Percentiles rank a stretch among this genome's conserved stretches.
Evolutionary conservation across 2,888 invertebrate species (phyloP).

Genomic region (Dendrolimus pini): DNA sequence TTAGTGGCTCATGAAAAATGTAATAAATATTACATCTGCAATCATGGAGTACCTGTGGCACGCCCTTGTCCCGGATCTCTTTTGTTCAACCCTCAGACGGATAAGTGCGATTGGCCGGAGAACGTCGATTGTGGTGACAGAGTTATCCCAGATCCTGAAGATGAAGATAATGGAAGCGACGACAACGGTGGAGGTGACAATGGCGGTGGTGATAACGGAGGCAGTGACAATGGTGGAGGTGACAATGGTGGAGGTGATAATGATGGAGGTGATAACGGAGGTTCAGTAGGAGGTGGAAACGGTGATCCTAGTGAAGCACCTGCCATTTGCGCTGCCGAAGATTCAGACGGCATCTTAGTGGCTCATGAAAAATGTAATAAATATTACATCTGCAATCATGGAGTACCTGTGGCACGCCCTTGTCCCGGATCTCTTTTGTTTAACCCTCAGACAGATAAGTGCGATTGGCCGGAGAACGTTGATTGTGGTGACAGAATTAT

Average conservation of each 20-base stretch:
- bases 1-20: slow-evolving; percentile 31
- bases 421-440: slow-evolving; percentile 28
- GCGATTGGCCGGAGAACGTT: slow-evolving; percentile 37
- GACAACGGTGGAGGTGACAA: not conserved
- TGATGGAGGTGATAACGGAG: not conserved
- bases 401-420: slow-evolving; percentile 19
- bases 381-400: slow-evolving; percentile 31
- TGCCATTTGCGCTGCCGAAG: slow-evolving; percentile 23
- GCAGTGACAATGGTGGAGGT: slow-evolving; percentile 6
- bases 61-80: slow-evolving; percentile 16
- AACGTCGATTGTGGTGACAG: slow-evolving; percentile 20
- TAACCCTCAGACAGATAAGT: slow-evolving; percentile 24
- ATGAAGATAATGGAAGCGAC: not conserved
- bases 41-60: slow-evolving; percentile 18
- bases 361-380: slow-evolving; percentile 33
- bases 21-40: slow-evolving; percentile 26
- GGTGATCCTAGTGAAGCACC: slow-evolving; percentile 24
- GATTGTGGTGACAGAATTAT: slow-evolving; percentile 30
- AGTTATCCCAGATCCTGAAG: slow-evolving; percentile 5
- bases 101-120: slow-evolving; percentile 24
- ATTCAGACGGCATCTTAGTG: slow-evolving; percentile 27
- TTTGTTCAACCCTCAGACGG: slow-evolving; percentile 20
- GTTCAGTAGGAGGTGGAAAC: slow-evolving; percentile 11
- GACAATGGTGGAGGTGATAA: slow-evolving; percentile 1
- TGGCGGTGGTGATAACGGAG: slow-evolving; percentile 1